Conservation (phyloP, 2,888 invertebrate genomes). For the Cephonodes hylas region DNA sequence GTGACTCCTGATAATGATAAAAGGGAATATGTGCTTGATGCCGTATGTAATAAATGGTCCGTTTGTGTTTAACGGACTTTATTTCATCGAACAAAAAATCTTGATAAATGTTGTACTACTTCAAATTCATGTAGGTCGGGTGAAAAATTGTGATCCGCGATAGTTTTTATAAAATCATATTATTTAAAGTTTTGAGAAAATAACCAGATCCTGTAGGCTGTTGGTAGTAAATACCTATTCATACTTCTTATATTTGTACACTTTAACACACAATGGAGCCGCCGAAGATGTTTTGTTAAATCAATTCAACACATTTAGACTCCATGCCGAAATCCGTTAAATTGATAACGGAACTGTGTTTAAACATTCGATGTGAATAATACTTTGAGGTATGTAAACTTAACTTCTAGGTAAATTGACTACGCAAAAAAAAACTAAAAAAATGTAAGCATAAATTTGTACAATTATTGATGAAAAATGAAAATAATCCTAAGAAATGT, state of each 20-base stretch:
- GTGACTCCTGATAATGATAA: constrained; percentile 2
- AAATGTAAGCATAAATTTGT: too few species aligned
- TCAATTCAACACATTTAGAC: background rate
- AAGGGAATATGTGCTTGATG: background rate
- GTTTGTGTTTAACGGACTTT: too few species aligned
- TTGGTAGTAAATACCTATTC: background rate
- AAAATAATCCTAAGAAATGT: too few species aligned
- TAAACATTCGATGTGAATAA: background rate
- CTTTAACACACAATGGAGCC: background rate
- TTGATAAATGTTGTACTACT: too few species aligned
- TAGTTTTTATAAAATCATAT: too few species aligned
- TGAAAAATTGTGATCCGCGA: too few species aligned
- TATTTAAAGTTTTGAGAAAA: too few species aligned
- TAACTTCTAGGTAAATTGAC: background rate
- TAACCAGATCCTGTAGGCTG: too few species aligned
- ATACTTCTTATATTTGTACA: background rate
- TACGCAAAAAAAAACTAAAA: background rate
- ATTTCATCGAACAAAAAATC: too few species aligned
- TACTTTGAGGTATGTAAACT: background rate
- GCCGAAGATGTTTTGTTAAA: background rate
- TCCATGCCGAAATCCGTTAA: background rate
- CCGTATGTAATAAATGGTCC: background rate
- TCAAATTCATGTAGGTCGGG: too few species aligned
- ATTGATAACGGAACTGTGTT: background rate
- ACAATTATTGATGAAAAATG: too few species aligned